A percentile compares a stretch with the other conserved stretches of the same genome.
Evolutionary conservation across 2,888 invertebrate genomes (phyloP).

Genomic region (Acronicta psi): DNA sequence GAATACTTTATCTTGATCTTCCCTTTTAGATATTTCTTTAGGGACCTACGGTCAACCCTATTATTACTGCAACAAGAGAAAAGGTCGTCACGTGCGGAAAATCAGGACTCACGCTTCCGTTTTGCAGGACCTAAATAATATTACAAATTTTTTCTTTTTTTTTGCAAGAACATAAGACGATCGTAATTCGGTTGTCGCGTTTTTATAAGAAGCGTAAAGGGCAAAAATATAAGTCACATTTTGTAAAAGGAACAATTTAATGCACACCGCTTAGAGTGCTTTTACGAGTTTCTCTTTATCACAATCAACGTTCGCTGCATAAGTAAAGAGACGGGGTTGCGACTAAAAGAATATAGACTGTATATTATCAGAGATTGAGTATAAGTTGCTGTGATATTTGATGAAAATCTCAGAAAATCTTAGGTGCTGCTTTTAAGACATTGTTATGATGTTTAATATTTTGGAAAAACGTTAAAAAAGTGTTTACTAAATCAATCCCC

Average conservation of each 20-base stretch:
- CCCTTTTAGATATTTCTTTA: constrained; percentile 10
- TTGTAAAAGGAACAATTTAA: constrained; percentile 19
- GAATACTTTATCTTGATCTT: constrained; percentile 4
- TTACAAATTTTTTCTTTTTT: constrained; percentile 3
- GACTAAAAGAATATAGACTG: constrained; percentile 14
- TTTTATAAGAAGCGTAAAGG: constrained; percentile 8
- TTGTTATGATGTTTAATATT: too few relatives aligned
- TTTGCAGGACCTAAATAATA: constrained; percentile 2
- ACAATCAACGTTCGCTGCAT: constrained; percentile 21
- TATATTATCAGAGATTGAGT: neutral
- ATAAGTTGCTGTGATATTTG: constrained; percentile 5
- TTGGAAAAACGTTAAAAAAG: too few relatives aligned
- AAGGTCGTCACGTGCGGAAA: constrained; percentile 23
- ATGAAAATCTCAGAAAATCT: neutral
- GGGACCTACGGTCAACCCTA: constrained; percentile 15
- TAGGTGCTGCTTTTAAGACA: neutral
- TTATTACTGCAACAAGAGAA: constrained; percentile 15
- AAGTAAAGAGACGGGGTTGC: constrained; percentile 14
- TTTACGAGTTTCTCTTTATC: constrained; percentile 18
- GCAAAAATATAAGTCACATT: constrained; percentile 10
- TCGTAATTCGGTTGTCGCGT: constrained; percentile 17
- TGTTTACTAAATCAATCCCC: too few relatives aligned
- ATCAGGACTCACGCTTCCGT: constrained; percentile 13
- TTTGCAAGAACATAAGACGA: constrained; percentile 1
- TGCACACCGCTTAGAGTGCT: constrained; percentile 26